These are phyloP conservation scores for Virgularia gustaviana DNA, from an alignment of 92 coral and sea anemone species.

Conservation along the genomic window DNA sequence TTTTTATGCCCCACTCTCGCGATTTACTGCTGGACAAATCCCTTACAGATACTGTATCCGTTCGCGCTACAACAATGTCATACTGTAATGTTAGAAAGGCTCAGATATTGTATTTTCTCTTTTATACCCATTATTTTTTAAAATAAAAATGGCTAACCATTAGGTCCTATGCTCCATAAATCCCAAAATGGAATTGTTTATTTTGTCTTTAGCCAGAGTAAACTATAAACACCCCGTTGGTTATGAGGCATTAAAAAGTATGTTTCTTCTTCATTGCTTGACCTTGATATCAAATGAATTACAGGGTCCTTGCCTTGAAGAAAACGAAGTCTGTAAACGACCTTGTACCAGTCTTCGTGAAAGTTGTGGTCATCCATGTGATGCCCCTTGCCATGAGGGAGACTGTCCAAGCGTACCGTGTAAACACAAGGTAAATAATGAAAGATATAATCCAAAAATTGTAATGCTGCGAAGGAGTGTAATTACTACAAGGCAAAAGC, in stretches of 20 bases:
- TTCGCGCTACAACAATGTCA: neutral
- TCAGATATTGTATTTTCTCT: too few species aligned
- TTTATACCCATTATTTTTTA: too few species aligned
- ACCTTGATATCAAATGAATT: neutral
- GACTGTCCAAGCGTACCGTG: constrained; percentile 69
- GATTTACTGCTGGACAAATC: neutral
- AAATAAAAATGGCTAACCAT: too few species aligned
- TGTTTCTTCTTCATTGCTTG: neutral
- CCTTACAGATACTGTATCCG: neutral
- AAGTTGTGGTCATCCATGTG: constrained; percentile 85
- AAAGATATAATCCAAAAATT: too few species aligned
- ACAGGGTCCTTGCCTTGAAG: constrained; percentile 67
- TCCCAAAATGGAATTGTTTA: too few species aligned
- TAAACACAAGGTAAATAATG: constrained; percentile 81
- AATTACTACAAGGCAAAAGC: too few species aligned
- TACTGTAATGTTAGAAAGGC: too few species aligned
- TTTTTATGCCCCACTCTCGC: neutral
- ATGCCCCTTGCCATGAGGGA: constrained; percentile 67
- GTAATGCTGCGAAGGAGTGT: too few species aligned
- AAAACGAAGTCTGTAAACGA: constrained; percentile 64
- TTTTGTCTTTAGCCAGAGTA: too few species aligned
- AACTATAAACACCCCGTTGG: too few species aligned
- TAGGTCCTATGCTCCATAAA: too few species aligned
- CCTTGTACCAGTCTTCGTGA: constrained; percentile 70
- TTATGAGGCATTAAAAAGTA: too few species aligned